A percentile compares a stretch with the other conserved stretches of the same genome.
Conservation (phyloP, 2,113 vertebrate genomes). For the Myocastor coypus region DNA sequence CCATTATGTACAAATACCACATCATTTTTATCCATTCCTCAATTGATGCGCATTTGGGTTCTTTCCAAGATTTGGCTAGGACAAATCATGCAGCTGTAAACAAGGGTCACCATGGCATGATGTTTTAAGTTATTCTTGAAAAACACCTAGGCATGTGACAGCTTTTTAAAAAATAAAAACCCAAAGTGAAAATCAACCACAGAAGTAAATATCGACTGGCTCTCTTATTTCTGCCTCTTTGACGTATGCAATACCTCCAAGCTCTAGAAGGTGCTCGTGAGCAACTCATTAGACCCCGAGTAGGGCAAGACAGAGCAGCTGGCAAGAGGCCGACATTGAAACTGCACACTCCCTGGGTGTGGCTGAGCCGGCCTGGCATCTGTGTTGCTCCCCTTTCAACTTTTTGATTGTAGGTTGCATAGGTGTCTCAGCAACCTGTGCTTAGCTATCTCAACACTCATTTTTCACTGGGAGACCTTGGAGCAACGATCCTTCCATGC, state of each 20-base stretch:
- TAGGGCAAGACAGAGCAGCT: neutral
- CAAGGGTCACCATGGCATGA: too few relatives aligned
- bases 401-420: neutral
- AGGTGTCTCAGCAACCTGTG: neutral
- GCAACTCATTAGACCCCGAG: neutral
- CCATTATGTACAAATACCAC: too few relatives aligned
- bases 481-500: neutral
- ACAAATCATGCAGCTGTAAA: too few relatives aligned
- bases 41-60: too few relatives aligned
- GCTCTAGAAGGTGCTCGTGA: neutral
- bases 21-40: too few relatives aligned
- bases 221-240: neutral
- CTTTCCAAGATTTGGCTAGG: too few relatives aligned
- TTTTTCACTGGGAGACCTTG: neutral
- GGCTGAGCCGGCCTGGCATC: neutral
- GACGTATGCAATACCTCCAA: neutral
- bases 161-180: neutral
- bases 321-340: neutral
- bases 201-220: neutral
- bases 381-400: neutral
- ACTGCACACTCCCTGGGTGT: neutral
- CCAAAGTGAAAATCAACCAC: neutral
- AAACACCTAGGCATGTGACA: too few relatives aligned
- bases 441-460: neutral
- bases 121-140: too few relatives aligned